Conservation (phyloP, 92 coral and sea anemone genomes). For the Meandrina meandrites region DNA sequence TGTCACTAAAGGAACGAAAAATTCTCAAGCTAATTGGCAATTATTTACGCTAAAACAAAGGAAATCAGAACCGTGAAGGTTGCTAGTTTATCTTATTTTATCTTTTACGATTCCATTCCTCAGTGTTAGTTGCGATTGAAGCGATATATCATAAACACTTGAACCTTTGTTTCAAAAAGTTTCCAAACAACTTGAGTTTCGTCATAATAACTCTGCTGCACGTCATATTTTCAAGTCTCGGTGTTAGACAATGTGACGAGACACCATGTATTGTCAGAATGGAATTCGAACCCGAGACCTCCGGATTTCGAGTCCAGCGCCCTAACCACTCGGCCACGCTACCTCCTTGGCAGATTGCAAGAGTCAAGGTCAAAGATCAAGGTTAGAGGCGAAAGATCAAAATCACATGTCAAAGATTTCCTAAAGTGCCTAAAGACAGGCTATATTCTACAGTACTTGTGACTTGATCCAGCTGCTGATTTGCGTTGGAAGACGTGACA, state of each 20-base stretch:
- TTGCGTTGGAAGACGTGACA: constrained; percentile 87
- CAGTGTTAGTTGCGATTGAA: neutral
- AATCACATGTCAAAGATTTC: neutral
- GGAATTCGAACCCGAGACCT: too few species aligned
- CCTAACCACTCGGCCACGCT: too few species aligned
- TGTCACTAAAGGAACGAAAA: neutral
- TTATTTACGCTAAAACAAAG: neutral
- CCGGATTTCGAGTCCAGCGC: too few species aligned
- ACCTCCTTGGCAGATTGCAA: neutral
- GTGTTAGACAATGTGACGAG: neutral
- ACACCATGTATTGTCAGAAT: too few species aligned
- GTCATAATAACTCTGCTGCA: neutral
- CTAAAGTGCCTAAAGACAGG: neutral
- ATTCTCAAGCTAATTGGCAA: neutral
- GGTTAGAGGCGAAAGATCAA: too few species aligned
- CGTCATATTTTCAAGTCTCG: neutral
- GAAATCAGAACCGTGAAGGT: too few species aligned
- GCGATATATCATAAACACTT: neutral
- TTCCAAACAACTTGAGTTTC: neutral
- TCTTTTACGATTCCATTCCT: neutral
- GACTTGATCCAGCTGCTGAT: constrained; percentile 95
- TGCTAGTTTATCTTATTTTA: too few species aligned
- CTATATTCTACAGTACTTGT: constrained; percentile 67
- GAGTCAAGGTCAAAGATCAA: neutral
- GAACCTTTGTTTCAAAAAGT: neutral